phyloP scores from a whole-genome alignment of 2,113 vertebrate genomes.

The Apteryx owenii region DNA sequence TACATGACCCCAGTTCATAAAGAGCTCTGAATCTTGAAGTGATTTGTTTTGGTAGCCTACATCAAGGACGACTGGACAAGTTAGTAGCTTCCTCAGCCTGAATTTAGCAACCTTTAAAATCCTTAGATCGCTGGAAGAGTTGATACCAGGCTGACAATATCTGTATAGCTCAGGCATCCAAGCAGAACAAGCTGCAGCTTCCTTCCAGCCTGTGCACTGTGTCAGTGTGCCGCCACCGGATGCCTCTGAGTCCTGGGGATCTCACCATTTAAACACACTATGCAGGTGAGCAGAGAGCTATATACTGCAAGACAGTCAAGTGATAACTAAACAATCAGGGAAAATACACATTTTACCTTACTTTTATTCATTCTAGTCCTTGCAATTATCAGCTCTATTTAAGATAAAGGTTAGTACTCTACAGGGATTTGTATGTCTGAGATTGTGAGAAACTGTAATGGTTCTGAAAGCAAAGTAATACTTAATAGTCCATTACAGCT shows the following conservation, averaged over 20 bases:
- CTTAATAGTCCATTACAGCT: slow-evolving; percentile 10
- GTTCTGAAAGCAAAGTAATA: slow-evolving; percentile 5
- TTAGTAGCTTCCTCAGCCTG: neutral
- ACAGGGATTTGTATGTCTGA: neutral
- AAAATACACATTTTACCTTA: neutral
- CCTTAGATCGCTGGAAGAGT: neutral
- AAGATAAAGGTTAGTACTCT: slow-evolving; percentile 21
- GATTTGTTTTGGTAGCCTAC: neutral
- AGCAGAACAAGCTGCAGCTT: neutral
- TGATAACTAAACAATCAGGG: neutral
- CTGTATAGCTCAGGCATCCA: neutral
- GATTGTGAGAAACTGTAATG: neutral
- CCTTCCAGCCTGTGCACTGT: neutral
- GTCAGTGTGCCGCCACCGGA: neutral
- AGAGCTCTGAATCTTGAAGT: neutral
- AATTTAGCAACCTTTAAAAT: neutral
- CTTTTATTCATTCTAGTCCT: neutral
- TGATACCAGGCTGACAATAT: neutral
- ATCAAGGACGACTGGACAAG: neutral
- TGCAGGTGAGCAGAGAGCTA: neutral
- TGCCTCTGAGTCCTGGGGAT: fast-evolving
- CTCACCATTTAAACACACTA: neutral
- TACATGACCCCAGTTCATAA: neutral
- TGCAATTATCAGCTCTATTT: slow-evolving; percentile 17
- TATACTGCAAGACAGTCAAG: neutral